Evolutionary conservation across 2,113 vertebrate genomes (phyloP), one percentile per base, ranked within the genome.

Genomic region (pig (Sus scrofa)): DNA sequence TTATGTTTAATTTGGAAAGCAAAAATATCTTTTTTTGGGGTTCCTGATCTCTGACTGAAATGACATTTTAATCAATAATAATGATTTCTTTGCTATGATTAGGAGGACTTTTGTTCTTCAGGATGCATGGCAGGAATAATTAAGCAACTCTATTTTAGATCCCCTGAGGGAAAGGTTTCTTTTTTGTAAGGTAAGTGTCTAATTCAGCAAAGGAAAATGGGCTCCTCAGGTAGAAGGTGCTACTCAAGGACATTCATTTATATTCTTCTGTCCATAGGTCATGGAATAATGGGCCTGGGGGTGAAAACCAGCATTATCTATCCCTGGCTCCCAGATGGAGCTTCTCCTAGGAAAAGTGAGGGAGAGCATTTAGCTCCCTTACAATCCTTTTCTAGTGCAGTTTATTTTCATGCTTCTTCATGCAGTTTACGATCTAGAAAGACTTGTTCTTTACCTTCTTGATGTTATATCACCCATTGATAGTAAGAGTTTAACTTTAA

Each of bases 11-110:
- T 98, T 98, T 98, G 96, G 98, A 98, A 98, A 96, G 94, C 89
- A 98, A 97, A 98, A 97, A 96, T 86, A 97, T 97, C 94, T 93
- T 98, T 98, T 98, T 98, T 91, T 60, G 78, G 79, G 86, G 97
- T 98, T 98, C 96, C 60, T 97, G 96, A 98, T 97, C 97, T 98
- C 98, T 98, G 97, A 94, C 97, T 98, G 90, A 97, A 98, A 96
- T 96, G 98, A 91, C 98, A 96, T 97, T 98, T 98, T 96, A 97
- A 98, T 98, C 98, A 97, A 98, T 98, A 97, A 96, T 94, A 97
- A 95, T 88, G 91, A 95, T 97, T 98, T 86, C 87, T 92, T 77
- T 20, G 6, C 95, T 96, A 9, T 97, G 95, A 97, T 98, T 97
- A 96, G 97, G 89, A 95, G 79, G 92, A 95, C 65, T 93, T 96